Percentiles rank a stretch among this genome's conserved stretches.
Conservation (phyloP, 2,888 invertebrate species). For the Eristalinus sepulchralis region DNA sequence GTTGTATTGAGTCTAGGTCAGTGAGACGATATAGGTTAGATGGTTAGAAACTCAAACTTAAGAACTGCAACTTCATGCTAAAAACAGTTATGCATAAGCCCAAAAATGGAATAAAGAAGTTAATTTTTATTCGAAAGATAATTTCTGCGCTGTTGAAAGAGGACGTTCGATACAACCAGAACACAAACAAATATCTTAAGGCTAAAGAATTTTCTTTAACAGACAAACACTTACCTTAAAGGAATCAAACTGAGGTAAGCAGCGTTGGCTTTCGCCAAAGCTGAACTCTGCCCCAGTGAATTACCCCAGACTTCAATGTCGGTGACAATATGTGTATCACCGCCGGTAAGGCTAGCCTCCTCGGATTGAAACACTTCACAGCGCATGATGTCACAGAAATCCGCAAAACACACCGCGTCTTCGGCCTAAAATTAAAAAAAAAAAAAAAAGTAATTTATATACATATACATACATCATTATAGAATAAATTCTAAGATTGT, state of each 20-base stretch:
- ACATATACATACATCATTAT: not conserved
- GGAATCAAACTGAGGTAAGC: conserved; percentile 80
- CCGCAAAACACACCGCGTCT: conserved; percentile 95
- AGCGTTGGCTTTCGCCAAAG: conserved; percentile 81
- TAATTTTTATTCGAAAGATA: not conserved
- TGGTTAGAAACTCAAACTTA: too few species aligned
- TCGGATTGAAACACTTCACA: conserved; percentile 93
- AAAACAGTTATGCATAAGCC: too few species aligned
- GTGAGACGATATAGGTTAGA: too few species aligned
- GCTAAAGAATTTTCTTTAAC: not conserved
- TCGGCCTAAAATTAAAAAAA: conserved; percentile 85
- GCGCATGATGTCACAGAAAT: conserved; percentile 97
- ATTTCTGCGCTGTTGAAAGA: too few species aligned
- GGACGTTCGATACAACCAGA: too few species aligned
- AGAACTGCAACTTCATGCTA: too few species aligned
- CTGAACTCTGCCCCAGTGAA: conserved; percentile 83
- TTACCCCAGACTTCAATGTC: conserved; percentile 93
- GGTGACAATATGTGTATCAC: conserved; percentile 86
- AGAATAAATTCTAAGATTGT: too few species aligned
- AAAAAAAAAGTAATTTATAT: not conserved
- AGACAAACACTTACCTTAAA: conserved; percentile 74
- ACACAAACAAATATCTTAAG: not conserved
- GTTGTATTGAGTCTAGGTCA: too few species aligned
- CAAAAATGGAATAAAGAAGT: not conserved
- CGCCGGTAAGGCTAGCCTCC: conserved; percentile 84